Conservation (phyloP, 2,113 vertebrate species). For the Oncorhynchus masou region DNA sequence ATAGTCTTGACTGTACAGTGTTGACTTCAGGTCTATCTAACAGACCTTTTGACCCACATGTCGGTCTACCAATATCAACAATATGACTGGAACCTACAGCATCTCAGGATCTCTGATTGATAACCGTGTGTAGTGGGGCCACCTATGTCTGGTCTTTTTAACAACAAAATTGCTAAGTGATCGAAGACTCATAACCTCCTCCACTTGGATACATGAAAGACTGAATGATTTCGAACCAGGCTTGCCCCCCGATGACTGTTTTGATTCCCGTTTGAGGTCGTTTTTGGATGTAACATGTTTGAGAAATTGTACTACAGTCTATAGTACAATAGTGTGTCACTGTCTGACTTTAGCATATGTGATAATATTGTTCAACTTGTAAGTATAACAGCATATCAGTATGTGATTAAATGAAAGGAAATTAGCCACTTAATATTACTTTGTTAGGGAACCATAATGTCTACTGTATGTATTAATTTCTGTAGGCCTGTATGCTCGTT, state of each 20-base stretch:
- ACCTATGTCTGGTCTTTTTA: constrained; percentile 43
- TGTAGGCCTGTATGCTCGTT: constrained; percentile 54
- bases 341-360: constrained; percentile 61
- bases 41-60: background rate
- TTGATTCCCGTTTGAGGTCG: constrained; percentile 37
- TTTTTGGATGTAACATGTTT: constrained; percentile 35
- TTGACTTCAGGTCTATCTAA: background rate
- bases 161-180: constrained; percentile 5
- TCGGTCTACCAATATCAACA: constrained; percentile 7
- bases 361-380: constrained; percentile 70
- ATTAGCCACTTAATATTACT: constrained; percentile 42
- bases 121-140: constrained; percentile 12
- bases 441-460: constrained; percentile 52
- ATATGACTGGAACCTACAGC: constrained; percentile 46
- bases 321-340: constrained; percentile 24
- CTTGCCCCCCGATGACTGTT: constrained; percentile 42
- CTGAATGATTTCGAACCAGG: constrained; percentile 15
- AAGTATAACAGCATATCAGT: constrained; percentile 55
- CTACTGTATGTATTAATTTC: constrained; percentile 66
- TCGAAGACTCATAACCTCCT: constrained; percentile 22
- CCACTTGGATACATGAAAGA: constrained; percentile 16
- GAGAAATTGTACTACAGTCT: constrained; percentile 43
- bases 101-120: constrained; percentile 66
- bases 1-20: background rate
- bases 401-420: constrained; percentile 41